These are phyloP conservation scores for Acrobasis suavella DNA, from an alignment of 2,888 invertebrate genomes.

Conservation along the genomic window DNA sequence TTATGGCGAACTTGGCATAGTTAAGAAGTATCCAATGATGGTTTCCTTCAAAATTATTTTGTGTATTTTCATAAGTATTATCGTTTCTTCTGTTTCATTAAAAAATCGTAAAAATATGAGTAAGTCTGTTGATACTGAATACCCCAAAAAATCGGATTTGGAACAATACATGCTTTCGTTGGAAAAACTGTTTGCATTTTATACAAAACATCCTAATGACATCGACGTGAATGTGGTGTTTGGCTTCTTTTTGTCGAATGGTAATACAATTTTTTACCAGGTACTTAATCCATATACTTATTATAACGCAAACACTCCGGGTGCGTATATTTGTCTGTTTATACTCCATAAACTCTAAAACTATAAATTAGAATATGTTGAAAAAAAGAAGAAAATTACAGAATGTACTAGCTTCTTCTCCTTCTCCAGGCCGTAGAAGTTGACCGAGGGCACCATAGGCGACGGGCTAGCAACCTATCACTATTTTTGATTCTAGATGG, in stretches of 20 bases:
- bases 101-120: neutral
- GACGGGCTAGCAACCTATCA: no score
- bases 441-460: no score
- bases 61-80: neutral
- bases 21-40: neutral
- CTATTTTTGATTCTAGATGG: no score
- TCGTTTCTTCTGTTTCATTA: neutral
- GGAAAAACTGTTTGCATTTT: neutral
- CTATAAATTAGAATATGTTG: no score
- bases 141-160: constrained; percentile 2
- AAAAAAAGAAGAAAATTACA: no score
- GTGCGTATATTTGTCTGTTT: no score
- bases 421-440: no score
- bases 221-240: constrained; percentile 8
- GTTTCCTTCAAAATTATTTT: neutral
- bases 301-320: no score
- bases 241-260: constrained; percentile 7
- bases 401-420: no score
- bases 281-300: no score
- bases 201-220: constrained; percentile 2
- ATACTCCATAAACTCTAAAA: no score
- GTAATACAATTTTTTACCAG: neutral
- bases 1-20: no score
- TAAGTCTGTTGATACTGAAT: neutral
- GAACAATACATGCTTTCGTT: neutral